phyloP scores from a whole-genome alignment of 2,113 vertebrate species.

The Dryoscopus gambensis region DNA sequence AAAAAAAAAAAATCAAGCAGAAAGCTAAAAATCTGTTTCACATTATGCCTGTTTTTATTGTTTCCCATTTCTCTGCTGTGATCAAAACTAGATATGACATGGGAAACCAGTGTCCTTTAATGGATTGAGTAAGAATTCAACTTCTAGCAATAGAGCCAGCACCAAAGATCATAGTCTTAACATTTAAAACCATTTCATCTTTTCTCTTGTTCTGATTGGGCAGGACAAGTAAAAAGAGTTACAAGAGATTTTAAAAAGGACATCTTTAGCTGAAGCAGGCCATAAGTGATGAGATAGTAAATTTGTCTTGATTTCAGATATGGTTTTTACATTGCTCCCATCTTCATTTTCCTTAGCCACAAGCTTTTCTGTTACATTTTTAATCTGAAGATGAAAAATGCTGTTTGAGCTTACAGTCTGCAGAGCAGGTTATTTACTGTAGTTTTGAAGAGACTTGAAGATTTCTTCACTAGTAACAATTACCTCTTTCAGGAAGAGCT shows the following conservation, averaged over 20 bases:
- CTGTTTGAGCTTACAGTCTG: neutral
- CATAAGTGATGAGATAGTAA: neutral
- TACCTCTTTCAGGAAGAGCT: neutral
- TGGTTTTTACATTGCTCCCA: neutral
- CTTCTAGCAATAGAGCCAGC: neutral
- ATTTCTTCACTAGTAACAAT: neutral
- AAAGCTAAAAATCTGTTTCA: constrained; percentile 46
- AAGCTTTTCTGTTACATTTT: neutral
- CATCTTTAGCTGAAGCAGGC: neutral
- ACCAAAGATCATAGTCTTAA: neutral
- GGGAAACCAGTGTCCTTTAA: constrained; percentile 40
- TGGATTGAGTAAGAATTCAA: constrained; percentile 14
- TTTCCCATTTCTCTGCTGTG: constrained; percentile 22
- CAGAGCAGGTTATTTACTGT: neutral
- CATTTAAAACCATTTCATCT: neutral
- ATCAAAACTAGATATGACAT: constrained; percentile 55
- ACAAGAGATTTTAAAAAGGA: neutral
- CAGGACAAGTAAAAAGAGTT: neutral
- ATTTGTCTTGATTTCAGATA: neutral
- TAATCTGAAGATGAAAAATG: neutral
- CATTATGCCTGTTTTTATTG: constrained; percentile 43
- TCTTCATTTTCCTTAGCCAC: neutral
- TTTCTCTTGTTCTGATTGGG: constrained; percentile 9
- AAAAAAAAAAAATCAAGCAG: neutral
- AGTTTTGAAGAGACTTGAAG: neutral